These are phyloP conservation scores for Allophyes oxyacanthae DNA, from an alignment of 2,888 invertebrate genomes.

Conservation along the genomic window DNA sequence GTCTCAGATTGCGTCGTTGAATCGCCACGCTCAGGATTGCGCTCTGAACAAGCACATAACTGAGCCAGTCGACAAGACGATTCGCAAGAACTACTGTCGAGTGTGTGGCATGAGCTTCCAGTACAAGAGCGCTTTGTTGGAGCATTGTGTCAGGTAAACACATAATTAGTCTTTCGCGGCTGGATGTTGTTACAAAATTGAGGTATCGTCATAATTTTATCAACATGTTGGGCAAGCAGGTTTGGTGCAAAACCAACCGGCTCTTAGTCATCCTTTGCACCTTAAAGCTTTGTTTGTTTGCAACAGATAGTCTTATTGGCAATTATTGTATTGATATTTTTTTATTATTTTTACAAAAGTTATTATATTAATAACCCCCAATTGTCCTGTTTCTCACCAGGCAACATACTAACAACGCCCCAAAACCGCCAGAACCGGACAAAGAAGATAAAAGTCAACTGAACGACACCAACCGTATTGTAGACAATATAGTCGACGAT, in stretches of 20 bases:
- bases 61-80: constrained; percentile 56
- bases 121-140: constrained; percentile 76
- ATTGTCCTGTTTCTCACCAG: constrained; percentile 33
- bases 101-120: constrained; percentile 77
- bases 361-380: not conserved
- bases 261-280: too few relatives aligned
- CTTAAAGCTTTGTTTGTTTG: too few relatives aligned
- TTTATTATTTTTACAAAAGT: too few relatives aligned
- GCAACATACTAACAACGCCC: constrained; percentile 66
- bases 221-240: too few relatives aligned
- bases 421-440: constrained; percentile 49
- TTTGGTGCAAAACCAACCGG: too few relatives aligned
- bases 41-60: constrained; percentile 42
- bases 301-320: too few relatives aligned
- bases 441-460: constrained; percentile 62
- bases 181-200: too few relatives aligned
- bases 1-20: constrained; percentile 77
- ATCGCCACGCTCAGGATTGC: constrained; percentile 74
- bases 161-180: too few relatives aligned
- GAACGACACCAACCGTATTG: constrained; percentile 66
- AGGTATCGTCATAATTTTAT: too few relatives aligned
- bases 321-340: too few relatives aligned
- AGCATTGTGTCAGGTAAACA: constrained; percentile 77
- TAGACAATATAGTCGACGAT: constrained; percentile 83
- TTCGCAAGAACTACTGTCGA: constrained; percentile 75